A percentile compares a stretch with the other conserved stretches of the same genome.
Evolutionary conservation across 92 coral and sea anemone genomes (phyloP).

Genomic region (Meandrina meandrites): DNA sequence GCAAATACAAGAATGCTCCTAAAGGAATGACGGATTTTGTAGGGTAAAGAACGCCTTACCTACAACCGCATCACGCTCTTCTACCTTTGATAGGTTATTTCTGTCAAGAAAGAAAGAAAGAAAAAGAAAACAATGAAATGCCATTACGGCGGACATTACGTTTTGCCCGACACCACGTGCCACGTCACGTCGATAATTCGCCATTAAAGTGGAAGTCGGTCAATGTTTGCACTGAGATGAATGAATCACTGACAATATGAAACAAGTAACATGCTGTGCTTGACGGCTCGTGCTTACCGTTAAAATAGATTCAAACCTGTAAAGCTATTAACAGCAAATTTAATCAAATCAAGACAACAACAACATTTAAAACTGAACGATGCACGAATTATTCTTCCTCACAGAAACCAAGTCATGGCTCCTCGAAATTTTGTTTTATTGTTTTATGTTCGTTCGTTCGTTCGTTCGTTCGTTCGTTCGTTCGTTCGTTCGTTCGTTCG

Average conservation of each 20-base stretch:
- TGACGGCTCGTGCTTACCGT: neutral
- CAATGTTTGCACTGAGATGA: neutral
- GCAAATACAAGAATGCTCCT: neutral
- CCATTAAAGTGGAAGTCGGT: neutral
- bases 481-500: no score
- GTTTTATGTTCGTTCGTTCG: neutral
- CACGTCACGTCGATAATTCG: neutral
- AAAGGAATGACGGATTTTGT: neutral
- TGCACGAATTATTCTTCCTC: no score
- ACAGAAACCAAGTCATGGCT: no score
- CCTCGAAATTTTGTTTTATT: no score
- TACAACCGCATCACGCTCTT: neutral
- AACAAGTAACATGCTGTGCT: neutral
- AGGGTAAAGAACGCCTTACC: slow-evolving; percentile 14
- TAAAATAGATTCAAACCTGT: neutral
- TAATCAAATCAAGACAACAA: neutral
- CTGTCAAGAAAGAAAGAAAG: slow-evolving; percentile 14
- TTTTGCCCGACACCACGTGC: neutral
- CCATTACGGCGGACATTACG: neutral
- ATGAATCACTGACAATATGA: neutral
- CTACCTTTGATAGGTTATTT: neutral
- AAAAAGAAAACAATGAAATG: neutral
- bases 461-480: neutral
- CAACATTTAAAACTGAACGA: no score
- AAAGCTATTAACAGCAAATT: neutral